A percentile compares a stretch with the other conserved stretches of the same genome.
These are phyloP conservation scores for Elephas maximus DNA, from an alignment of 2,113 vertebrate species.

Conservation along the genomic window DNA sequence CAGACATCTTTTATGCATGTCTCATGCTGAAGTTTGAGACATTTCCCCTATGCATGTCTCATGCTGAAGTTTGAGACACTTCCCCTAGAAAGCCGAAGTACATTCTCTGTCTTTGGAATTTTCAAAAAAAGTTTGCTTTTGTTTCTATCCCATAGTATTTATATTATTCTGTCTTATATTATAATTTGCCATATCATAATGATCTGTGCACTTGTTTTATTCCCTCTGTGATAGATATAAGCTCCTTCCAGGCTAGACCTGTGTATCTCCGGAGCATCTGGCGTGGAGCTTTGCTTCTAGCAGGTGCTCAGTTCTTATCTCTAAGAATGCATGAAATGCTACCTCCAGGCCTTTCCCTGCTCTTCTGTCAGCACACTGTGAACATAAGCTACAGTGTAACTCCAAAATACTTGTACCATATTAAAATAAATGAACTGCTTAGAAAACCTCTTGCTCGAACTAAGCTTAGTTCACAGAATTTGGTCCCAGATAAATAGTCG, in stretches of 20 bases:
- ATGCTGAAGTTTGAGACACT: conserved; percentile 4
- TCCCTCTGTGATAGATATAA: background rate
- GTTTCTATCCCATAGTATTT: background rate
- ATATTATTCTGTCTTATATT: conserved; percentile 40
- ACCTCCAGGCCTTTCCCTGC: conserved; percentile 49
- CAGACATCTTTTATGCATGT: conserved; percentile 20
- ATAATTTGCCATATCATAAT: conserved; percentile 39
- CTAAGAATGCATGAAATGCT: conserved; percentile 71
- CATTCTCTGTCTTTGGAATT: conserved; percentile 3
- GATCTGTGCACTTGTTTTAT: conserved; percentile 34
- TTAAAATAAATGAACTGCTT: conserved; percentile 87
- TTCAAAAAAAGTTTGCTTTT: conserved; percentile 45
- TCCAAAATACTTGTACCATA: conserved; percentile 69
- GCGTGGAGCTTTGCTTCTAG: conserved; percentile 17
- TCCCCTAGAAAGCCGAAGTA: background rate
- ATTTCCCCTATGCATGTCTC: background rate
- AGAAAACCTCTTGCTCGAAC: conserved; percentile 81
- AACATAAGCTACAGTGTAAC: conserved; percentile 69
- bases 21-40: conserved; percentile 8
- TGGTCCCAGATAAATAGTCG: conserved; percentile 84
- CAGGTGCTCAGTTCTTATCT: conserved; percentile 72
- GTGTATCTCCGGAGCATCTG: conserved; percentile 12
- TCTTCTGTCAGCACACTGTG: conserved; percentile 56
- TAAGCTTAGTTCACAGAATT: conserved; percentile 86
- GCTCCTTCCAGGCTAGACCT: background rate